phyloP scores from a whole-genome alignment of 2,888 invertebrate species.

The Leptinotarsa haldemani region DNA sequence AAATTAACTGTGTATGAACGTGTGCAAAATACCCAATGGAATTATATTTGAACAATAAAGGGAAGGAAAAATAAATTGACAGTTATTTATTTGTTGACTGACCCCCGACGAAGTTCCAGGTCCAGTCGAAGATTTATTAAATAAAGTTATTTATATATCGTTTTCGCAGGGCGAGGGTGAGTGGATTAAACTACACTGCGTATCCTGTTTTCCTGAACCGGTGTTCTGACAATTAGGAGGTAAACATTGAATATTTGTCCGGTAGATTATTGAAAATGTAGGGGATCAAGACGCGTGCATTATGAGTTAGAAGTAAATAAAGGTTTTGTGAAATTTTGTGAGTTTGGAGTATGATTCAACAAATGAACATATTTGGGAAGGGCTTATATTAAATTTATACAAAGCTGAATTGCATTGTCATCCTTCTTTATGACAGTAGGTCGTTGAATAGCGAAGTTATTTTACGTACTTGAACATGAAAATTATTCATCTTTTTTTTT shows the following conservation, averaged over 20 bases:
- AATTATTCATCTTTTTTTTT: too few relatives aligned
- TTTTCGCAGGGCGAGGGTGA: slow-evolving; percentile 27
- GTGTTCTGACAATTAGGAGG: slow-evolving; percentile 35
- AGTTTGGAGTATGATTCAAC: background rate
- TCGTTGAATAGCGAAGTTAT: too few relatives aligned
- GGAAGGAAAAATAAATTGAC: slow-evolving; percentile 51
- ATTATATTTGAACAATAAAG: slow-evolving; percentile 52
- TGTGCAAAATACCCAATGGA: slow-evolving; percentile 51
- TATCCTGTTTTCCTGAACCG: slow-evolving; percentile 1
- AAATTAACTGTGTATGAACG: slow-evolving; percentile 58
- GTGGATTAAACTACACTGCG: slow-evolving; percentile 3
- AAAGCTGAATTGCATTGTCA: background rate
- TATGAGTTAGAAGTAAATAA: slow-evolving; percentile 21
- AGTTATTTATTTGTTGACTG: slow-evolving; percentile 51
- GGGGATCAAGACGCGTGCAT: slow-evolving; percentile 20
- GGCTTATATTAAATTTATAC: background rate
- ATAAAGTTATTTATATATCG: slow-evolving; percentile 42
- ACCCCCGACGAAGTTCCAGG: slow-evolving; percentile 30
- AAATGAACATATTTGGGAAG: background rate
- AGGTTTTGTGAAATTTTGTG: slow-evolving; percentile 10
- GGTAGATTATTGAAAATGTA: slow-evolving; percentile 32
- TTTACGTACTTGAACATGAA: too few relatives aligned
- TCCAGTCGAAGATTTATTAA: slow-evolving; percentile 39
- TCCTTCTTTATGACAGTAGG: too few relatives aligned
- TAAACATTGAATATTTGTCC: slow-evolving; percentile 33